These are phyloP conservation scores for Betta splendens DNA, from an alignment of 2,797 vertebrate species.

Conservation along the genomic window DNA sequence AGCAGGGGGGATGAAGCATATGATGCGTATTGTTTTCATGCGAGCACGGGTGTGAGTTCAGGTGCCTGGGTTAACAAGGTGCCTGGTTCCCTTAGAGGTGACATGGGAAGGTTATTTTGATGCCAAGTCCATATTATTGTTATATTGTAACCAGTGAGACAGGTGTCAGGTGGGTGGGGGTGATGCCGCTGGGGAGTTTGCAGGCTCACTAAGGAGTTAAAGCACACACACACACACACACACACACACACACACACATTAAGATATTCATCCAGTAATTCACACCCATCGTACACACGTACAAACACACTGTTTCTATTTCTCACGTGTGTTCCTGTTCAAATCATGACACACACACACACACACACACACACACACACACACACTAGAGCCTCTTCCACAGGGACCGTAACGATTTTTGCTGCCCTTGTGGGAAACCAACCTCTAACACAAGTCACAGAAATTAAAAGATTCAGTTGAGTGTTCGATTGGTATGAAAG, in stretches of 20 bases:
- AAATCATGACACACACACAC: slow-evolving; percentile 45
- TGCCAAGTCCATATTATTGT: slow-evolving; percentile 72
- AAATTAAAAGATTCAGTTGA: slow-evolving; percentile 46
- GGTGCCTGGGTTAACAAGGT: slow-evolving; percentile 76
- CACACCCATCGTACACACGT: slow-evolving; percentile 35
- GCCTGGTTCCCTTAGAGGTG: slow-evolving; percentile 64
- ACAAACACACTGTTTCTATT: slow-evolving; percentile 27
- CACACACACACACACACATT: slow-evolving; percentile 15
- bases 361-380: slow-evolving; percentile 30
- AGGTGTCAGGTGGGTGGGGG: slow-evolving; percentile 69
- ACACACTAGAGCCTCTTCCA: slow-evolving; percentile 35
- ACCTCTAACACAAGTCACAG: slow-evolving; percentile 34
- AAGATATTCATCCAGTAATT: slow-evolving; percentile 52
- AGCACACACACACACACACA: slow-evolving; percentile 15
- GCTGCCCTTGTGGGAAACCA: slow-evolving; percentile 53
- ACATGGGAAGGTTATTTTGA: slow-evolving; percentile 69
- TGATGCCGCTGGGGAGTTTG: slow-evolving; percentile 64
- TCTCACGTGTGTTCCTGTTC: slow-evolving; percentile 18
- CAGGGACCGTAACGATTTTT: slow-evolving; percentile 52
- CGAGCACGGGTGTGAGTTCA: slow-evolving; percentile 68
- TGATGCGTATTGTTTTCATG: slow-evolving; percentile 56
- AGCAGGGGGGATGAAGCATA: slow-evolving; percentile 24
- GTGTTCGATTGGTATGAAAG: slow-evolving; percentile 34
- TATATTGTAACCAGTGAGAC: slow-evolving; percentile 76
- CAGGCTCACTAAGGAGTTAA: slow-evolving; percentile 61